Evolutionary conservation across 1,140 invertebrate species (phyloP).

Genomic region (Metaphire vulgaris): DNA sequence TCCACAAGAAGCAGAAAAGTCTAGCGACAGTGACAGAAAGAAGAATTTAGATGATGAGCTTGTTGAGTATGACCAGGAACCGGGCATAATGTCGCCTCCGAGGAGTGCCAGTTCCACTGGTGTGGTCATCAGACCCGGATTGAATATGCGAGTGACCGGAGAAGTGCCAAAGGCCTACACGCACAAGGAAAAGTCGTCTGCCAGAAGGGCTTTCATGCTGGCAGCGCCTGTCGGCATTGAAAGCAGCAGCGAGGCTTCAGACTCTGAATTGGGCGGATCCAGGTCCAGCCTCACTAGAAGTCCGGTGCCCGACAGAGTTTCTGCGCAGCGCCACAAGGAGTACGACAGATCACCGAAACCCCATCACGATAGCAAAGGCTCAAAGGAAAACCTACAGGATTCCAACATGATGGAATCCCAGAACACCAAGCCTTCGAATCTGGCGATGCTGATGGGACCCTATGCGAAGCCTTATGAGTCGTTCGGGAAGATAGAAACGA

Average conservation of each 20-base stretch:
- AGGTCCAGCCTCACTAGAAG: conserved; percentile 12
- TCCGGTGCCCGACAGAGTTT: not conserved
- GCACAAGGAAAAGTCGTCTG: conserved; percentile 6
- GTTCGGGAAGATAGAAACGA: conserved; percentile 28
- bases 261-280: conserved; percentile 18
- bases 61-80: conserved; percentile 2
- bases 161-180: conserved; percentile 28
- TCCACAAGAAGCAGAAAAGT: not conserved
- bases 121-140: not conserved
- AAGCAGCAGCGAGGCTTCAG: conserved; percentile 29
- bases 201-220: conserved; percentile 24
- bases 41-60: conserved; percentile 1
- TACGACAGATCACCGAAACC: not conserved
- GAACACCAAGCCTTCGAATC: not conserved
- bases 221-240: conserved; percentile 20
- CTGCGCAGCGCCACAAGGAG: conserved; percentile 2
- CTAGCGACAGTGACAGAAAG: not conserved
- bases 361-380: not conserved
- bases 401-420: not conserved
- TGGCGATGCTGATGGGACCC: conserved; percentile 10
- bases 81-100: not conserved
- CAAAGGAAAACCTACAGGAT: not conserved
- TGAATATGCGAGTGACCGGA: conserved; percentile 25
- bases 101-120: not conserved
- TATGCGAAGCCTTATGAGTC: conserved; percentile 30